Conservation (phyloP, 1,140 invertebrate genomes). For the Lerema accius region DNA sequence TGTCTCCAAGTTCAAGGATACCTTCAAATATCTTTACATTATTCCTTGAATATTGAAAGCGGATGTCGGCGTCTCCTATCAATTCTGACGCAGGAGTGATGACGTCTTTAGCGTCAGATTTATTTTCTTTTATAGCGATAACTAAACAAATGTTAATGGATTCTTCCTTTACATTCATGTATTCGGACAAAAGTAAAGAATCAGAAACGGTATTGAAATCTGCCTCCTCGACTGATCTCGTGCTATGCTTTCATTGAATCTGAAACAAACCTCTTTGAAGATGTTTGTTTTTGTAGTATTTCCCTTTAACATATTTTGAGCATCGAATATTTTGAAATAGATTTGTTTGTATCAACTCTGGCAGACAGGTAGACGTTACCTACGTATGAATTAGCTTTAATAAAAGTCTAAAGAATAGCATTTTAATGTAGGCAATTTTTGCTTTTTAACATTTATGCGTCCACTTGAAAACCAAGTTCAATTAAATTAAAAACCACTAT, state of each 20-base stretch:
- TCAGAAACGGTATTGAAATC: neutral
- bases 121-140: slow-evolving; percentile 8
- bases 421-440: too few species aligned
- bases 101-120: slow-evolving; percentile 9
- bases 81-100: neutral
- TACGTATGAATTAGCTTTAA: neutral
- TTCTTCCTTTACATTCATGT: neutral
- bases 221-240: neutral
- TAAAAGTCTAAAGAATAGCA: neutral
- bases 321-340: slow-evolving; percentile 8
- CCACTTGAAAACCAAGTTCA: too few species aligned
- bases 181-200: too few species aligned
- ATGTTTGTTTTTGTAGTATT: slow-evolving; percentile 6
- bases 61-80: neutral
- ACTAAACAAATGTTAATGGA: slow-evolving; percentile 9
- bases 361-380: slow-evolving; percentile 2
- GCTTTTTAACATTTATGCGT: too few species aligned
- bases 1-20: slow-evolving; percentile 3
- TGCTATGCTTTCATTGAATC: slow-evolving; percentile 8
- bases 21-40: neutral
- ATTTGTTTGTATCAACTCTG: neutral
- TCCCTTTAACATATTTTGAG: slow-evolving; percentile 1
- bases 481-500: too few species aligned
- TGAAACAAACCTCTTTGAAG: slow-evolving; percentile 7
- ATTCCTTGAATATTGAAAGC: neutral